Evolutionary conservation across 2,888 invertebrate genomes (phyloP).

Genomic region (Ectemnius continuus): DNA sequence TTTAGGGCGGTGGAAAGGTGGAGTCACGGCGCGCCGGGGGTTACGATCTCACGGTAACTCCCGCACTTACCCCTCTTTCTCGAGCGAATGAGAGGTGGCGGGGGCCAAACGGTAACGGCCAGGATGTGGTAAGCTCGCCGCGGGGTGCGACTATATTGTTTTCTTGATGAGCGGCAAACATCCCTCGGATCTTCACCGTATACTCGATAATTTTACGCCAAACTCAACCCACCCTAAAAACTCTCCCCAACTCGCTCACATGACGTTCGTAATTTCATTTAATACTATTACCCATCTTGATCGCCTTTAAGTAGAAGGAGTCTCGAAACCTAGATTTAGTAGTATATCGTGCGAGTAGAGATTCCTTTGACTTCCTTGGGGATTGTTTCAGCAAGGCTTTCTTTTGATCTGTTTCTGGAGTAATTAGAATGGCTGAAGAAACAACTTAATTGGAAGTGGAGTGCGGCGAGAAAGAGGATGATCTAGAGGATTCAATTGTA

Average conservation of each 20-base stretch:
- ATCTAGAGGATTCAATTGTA: no score
- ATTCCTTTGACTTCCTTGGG: no score
- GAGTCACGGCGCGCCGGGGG: constrained; percentile 56
- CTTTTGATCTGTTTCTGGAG: neutral
- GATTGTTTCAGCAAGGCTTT: no score
- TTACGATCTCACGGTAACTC: constrained; percentile 58
- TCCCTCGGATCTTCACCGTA: constrained; percentile 57
- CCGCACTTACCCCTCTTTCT: constrained; percentile 32
- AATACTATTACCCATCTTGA: no score
- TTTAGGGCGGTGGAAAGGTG: constrained; percentile 67
- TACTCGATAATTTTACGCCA: constrained; percentile 58
- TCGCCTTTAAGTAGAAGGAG: no score
- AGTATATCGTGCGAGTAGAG: no score
- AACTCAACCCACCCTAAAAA: constrained; percentile 27
- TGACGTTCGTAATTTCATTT: no score
- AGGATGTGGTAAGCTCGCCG: constrained; percentile 71
- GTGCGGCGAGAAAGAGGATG: no score
- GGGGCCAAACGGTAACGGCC: constrained; percentile 60
- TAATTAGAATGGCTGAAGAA: neutral
- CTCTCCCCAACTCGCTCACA: neutral
- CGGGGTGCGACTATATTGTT: constrained; percentile 77
- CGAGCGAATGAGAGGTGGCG: neutral
- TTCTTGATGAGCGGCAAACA: constrained; percentile 76
- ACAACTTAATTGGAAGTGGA: neutral
- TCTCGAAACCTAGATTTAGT: no score